These are phyloP conservation scores for Acropternis orthonyx DNA, from an alignment of 2,797 vertebrate genomes.

Conservation along the genomic window DNA sequence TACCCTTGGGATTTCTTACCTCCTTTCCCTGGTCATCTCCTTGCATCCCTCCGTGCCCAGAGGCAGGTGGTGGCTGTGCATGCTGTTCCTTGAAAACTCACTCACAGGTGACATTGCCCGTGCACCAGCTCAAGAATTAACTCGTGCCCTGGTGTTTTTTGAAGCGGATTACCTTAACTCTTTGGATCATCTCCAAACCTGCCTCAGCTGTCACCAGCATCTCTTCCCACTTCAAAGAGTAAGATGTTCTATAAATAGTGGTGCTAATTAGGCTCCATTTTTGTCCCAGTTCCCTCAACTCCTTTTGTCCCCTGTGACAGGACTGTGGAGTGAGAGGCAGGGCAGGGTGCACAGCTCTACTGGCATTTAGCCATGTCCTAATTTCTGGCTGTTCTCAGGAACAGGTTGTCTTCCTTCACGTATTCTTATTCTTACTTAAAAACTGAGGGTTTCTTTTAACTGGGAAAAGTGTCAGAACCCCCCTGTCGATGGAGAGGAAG, in stretches of 20 bases:
- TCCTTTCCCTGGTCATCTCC: neutral
- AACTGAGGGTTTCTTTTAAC: neutral
- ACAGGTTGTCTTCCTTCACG: neutral
- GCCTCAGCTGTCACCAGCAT: neutral
- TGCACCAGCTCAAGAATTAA: accelerated
- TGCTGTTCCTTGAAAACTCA: neutral
- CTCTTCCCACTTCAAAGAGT: neutral
- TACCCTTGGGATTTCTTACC: neutral
- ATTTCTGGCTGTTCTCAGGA: neutral
- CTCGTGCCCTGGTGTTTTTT: neutral
- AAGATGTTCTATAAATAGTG: conserved; percentile 6
- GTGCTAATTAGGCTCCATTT: neutral
- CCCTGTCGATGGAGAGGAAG: accelerated
- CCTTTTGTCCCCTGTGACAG: neutral
- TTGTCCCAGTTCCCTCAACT: neutral
- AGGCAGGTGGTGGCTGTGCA: neutral
- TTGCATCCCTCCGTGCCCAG: neutral
- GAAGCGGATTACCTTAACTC: neutral
- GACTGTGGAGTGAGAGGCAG: neutral
- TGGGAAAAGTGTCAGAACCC: neutral
- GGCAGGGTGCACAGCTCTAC: neutral
- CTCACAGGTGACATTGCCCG: neutral
- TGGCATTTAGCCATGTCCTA: neutral
- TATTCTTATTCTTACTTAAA: neutral
- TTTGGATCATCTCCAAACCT: neutral